Percentiles rank a stretch among this genome's conserved stretches.
Conservation (phyloP, 2,797 vertebrate genomes). For the Tadarida brasiliensis region DNA sequence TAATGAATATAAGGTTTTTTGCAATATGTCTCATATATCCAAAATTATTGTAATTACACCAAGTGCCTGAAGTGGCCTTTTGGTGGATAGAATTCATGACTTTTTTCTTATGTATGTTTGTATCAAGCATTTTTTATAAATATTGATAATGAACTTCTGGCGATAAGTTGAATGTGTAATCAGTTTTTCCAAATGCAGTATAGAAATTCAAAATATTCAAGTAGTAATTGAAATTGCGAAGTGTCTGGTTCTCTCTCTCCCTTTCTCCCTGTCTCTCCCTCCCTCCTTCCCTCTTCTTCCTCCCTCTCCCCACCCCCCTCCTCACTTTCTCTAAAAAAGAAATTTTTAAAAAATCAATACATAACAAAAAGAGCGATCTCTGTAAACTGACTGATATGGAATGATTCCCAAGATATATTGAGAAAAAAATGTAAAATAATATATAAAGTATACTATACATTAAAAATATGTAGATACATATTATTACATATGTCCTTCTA, state of each 20-base stretch:
- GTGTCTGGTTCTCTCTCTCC: no score
- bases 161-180: not conserved
- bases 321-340: no score
- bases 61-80: not conserved
- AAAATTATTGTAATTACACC: slow-evolving; percentile 18
- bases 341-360: no score
- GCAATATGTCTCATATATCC: not conserved
- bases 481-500: no score
- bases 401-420: not conserved
- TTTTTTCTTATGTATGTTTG: not conserved
- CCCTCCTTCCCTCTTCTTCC: no score
- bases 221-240: not conserved
- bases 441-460: not conserved
- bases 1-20: not conserved
- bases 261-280: no score
- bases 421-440: not conserved
- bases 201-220: not conserved
- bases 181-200: not conserved
- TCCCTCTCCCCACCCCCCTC: no score
- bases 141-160: slow-evolving; percentile 28
- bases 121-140: slow-evolving; percentile 59
- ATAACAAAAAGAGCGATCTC: not conserved
- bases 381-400: not conserved
- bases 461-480: not conserved
- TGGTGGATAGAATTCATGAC: not conserved